A percentile compares a stretch with the other conserved stretches of the same genome.
Evolutionary conservation across 2,113 vertebrate genomes (phyloP).

Genomic region (Crotalus viridis): DNA sequence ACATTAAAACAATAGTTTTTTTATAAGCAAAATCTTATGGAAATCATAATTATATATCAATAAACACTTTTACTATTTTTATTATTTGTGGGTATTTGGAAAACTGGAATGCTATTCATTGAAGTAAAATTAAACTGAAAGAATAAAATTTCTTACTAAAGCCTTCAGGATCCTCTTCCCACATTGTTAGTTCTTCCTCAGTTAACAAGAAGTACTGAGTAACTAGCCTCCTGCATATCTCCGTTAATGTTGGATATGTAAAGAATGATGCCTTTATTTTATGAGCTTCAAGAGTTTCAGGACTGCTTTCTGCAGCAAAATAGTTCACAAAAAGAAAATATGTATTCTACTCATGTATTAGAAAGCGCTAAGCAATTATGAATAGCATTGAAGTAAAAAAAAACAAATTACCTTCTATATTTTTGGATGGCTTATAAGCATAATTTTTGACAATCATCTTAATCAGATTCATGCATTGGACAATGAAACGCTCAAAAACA

Average conservation of each 20-base stretch:
- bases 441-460: slow-evolving; percentile 98
- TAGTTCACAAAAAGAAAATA: neutral
- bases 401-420: slow-evolving; percentile 83
- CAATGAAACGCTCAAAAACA: slow-evolving; percentile 93
- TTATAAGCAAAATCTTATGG: neutral
- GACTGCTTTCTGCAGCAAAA: slow-evolving; percentile 85
- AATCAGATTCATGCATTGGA: slow-evolving; percentile 98
- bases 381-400: slow-evolving; percentile 13
- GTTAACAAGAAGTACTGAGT: slow-evolving; percentile 94
- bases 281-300: slow-evolving; percentile 93
- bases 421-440: slow-evolving; percentile 94
- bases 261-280: slow-evolving; percentile 94
- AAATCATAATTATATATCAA: neutral
- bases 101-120: neutral
- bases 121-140: slow-evolving; percentile 13
- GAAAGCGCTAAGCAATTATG: neutral
- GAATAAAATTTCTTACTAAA: slow-evolving; percentile 81
- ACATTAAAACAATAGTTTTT: neutral
- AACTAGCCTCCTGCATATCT: slow-evolving; percentile 91
- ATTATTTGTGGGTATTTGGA: neutral
- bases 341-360: slow-evolving; percentile 13
- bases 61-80: neutral
- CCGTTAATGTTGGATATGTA: slow-evolving; percentile 89
- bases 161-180: slow-evolving; percentile 98
- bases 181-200: slow-evolving; percentile 92